A percentile compares a stretch with the other conserved stretches of the same genome.
Evolutionary conservation across 2,888 invertebrate genomes (phyloP).

Genomic region (Tenthredo mesomela): DNA sequence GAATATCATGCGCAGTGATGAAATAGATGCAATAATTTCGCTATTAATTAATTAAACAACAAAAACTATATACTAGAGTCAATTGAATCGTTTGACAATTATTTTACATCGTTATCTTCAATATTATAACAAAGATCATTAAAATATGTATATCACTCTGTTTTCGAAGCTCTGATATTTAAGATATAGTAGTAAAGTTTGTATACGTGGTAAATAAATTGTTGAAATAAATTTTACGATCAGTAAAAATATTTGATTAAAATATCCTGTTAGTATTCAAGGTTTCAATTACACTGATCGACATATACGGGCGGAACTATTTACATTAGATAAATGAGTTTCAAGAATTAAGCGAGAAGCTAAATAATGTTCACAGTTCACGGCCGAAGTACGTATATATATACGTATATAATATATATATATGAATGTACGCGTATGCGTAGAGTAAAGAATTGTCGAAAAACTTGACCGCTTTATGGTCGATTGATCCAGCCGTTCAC

Average conservation of each 20-base stretch:
- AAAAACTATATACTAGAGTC: not conserved
- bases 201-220: not conserved
- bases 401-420: not conserved
- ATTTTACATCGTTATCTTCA: not conserved
- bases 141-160: not conserved
- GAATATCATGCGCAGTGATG: not conserved
- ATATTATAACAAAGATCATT: not conserved
- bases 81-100: not conserved
- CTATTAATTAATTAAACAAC: not conserved
- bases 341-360: not conserved
- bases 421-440: not conserved
- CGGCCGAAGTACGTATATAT: not conserved
- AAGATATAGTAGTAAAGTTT: not conserved
- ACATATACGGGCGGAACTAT: conserved; percentile 11
- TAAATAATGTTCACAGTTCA: conserved; percentile 16
- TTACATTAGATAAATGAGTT: not conserved
- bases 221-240: not conserved
- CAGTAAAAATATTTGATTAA: not conserved
- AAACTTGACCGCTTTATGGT: conserved; percentile 1
- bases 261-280: not conserved
- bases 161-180: not conserved
- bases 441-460: not conserved
- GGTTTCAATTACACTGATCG: not conserved
- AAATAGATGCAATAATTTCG: not conserved
- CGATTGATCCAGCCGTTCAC: not conserved